phyloP scores from a whole-genome alignment of 1,140 invertebrate genomes.

The Vanessa tameamea region DNA sequence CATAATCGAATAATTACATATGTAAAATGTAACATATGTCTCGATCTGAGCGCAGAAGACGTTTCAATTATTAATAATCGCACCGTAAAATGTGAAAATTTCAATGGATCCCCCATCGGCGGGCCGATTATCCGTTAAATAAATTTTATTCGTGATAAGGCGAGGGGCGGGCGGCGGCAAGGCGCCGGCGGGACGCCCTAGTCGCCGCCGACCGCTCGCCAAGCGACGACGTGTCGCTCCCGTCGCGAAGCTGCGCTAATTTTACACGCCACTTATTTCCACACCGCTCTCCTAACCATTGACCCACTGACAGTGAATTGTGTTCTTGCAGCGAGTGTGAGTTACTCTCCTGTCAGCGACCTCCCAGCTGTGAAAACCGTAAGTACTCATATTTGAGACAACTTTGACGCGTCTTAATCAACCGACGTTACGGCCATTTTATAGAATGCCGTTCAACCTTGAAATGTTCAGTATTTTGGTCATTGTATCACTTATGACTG shows the following conservation, averaged over 20 bases:
- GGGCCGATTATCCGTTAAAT: slow-evolving; percentile 75
- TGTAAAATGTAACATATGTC: neutral
- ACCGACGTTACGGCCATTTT: slow-evolving; percentile 70
- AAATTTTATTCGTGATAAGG: slow-evolving; percentile 77
- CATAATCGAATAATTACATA: neutral
- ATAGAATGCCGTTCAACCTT: slow-evolving; percentile 64
- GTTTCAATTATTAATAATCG: slow-evolving; percentile 57
- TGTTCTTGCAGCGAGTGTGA: slow-evolving; percentile 51
- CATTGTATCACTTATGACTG: slow-evolving; percentile 56
- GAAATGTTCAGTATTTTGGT: slow-evolving; percentile 68
- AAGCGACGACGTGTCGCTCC: slow-evolving; percentile 54
- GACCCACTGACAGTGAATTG: slow-evolving; percentile 69
- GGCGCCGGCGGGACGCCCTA: slow-evolving; percentile 70
- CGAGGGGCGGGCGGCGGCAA: slow-evolving; percentile 60
- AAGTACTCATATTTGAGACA: slow-evolving; percentile 43
- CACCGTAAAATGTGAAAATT: slow-evolving; percentile 60
- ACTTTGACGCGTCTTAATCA: slow-evolving; percentile 56
- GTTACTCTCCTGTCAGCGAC: slow-evolving; percentile 38
- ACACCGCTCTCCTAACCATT: slow-evolving; percentile 48
- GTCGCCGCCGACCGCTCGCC: slow-evolving; percentile 56
- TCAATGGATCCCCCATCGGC: slow-evolving; percentile 67
- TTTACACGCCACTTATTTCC: slow-evolving; percentile 66
- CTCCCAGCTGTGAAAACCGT: slow-evolving; percentile 37
- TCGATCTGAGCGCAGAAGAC: neutral
- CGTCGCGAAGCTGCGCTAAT: slow-evolving; percentile 58